These are phyloP conservation scores for Ctenochaetus hawaiiensis DNA, from an alignment of 2,797 vertebrate genomes.

Conservation along the genomic window DNA sequence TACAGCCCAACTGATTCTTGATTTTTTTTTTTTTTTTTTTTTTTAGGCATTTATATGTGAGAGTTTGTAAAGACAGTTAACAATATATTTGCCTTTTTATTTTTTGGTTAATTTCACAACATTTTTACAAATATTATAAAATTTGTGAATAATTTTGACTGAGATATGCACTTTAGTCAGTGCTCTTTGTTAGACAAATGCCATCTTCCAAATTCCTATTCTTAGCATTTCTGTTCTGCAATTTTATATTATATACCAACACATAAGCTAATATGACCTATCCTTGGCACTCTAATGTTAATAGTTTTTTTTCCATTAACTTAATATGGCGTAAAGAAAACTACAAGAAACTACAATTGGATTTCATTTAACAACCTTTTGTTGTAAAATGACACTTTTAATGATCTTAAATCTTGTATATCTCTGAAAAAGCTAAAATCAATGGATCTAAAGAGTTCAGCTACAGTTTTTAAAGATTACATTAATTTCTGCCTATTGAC, in stretches of 20 bases:
- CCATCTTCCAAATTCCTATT: not conserved
- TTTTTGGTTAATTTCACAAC: not conserved
- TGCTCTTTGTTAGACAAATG: constrained; percentile 27
- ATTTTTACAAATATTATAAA: not conserved
- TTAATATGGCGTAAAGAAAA: too few species aligned
- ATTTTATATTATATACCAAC: not conserved
- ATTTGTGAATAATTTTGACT: not conserved
- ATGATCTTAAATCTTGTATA: too few species aligned
- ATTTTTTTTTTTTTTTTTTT: not conserved
- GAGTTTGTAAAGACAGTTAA: not conserved
- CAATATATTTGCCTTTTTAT: not conserved
- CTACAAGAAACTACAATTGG: too few species aligned
- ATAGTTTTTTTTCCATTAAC: too few species aligned
- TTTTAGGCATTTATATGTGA: not conserved
- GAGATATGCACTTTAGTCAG: not conserved
- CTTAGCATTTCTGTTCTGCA: not conserved
- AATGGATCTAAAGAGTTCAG: too few species aligned
- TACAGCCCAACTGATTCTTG: not conserved
- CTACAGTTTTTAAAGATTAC: too few species aligned
- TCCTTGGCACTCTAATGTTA: too few species aligned
- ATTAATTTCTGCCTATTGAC: not conserved
- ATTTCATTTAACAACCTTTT: too few species aligned
- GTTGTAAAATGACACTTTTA: too few species aligned
- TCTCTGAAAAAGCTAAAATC: too few species aligned
- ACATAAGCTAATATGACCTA: not conserved